A percentile compares a stretch with the other conserved stretches of the same genome.
These are phyloP conservation scores for Pyralis farinalis DNA, from an alignment of 2,888 invertebrate genomes.

Conservation along the genomic window DNA sequence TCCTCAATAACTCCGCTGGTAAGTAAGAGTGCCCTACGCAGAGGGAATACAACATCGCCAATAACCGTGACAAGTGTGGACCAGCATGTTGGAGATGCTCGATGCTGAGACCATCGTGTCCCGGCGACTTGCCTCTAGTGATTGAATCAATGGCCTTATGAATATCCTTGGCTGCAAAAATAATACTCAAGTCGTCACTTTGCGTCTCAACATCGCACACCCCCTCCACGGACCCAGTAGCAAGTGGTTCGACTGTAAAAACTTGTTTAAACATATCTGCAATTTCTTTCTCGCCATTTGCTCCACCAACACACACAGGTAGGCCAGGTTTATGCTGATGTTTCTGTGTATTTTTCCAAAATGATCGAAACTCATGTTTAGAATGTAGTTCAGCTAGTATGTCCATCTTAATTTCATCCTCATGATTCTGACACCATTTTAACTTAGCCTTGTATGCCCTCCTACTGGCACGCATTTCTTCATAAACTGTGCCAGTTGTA, in stretches of 20 bases:
- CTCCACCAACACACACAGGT: conserved; percentile 1
- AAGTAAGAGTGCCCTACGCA: not conserved
- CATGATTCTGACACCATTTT: not conserved
- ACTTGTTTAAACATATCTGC: conserved; percentile 1
- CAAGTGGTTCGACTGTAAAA: conserved; percentile 2
- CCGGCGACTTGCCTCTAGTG: not conserved
- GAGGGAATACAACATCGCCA: not conserved
- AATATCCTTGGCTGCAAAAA: not conserved
- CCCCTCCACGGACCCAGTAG: not conserved
- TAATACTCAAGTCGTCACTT: not conserved
- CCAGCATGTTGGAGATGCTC: not conserved
- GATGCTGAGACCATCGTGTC: too few relatives aligned
- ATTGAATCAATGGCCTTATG: too few relatives aligned
- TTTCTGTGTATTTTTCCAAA: conserved; percentile 5
- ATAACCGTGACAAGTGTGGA: not conserved
- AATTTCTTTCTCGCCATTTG: not conserved
- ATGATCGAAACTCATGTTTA: not conserved
- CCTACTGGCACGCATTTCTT: not conserved
- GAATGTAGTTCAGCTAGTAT: not conserved
- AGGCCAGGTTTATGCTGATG: not conserved
- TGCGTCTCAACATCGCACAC: not conserved
- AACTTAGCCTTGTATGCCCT: not conserved
- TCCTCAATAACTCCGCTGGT: not conserved
- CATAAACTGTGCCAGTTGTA: not conserved
- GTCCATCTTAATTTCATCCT: not conserved